Evolutionary conservation across 1,140 invertebrate genomes (phyloP).

Genomic region (Lasioglossum albipes): DNA sequence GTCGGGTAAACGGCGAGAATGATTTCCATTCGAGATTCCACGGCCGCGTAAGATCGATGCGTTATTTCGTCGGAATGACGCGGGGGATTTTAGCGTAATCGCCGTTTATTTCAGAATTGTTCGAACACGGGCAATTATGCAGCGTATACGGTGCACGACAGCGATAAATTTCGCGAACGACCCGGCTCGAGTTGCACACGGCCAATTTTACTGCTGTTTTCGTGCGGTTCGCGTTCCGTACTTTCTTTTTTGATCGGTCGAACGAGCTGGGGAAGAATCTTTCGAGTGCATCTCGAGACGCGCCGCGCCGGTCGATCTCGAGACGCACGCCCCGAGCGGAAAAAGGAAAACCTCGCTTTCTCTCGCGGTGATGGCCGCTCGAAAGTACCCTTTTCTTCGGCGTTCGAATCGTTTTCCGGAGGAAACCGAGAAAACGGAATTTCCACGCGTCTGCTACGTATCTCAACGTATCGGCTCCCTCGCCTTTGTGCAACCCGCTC

Average conservation of each 20-base stretch:
- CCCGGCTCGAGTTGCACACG: conserved; percentile 52
- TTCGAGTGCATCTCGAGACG: not conserved
- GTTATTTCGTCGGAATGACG: no score
- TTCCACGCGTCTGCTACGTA: not conserved
- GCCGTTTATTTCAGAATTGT: no score
- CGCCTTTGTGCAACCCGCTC: not conserved
- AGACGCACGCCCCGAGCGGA: not conserved
- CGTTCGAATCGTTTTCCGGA: not conserved
- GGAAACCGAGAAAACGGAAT: not conserved
- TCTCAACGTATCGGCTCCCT: not conserved
- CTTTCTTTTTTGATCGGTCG: not conserved
- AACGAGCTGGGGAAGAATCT: conserved; percentile 5
- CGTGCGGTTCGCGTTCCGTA: conserved; percentile 29
- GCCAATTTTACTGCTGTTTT: conserved; percentile 70
- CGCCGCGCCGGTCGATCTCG: not conserved
- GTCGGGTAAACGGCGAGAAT: no score
- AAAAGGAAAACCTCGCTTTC: not conserved
- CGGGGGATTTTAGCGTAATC: no score
- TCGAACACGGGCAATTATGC: conserved; percentile 39
- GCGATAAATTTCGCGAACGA: conserved; percentile 69
- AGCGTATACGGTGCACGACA: conserved; percentile 68
- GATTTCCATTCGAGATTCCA: no score
- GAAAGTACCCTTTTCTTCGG: not conserved
- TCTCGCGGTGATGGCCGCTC: not conserved
- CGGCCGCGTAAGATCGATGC: no score